Evolutionary conservation across 2,888 invertebrate species (phyloP), one percentile per base, ranked within the genome.

Genomic region (Tryphoninae sp.): DNA sequence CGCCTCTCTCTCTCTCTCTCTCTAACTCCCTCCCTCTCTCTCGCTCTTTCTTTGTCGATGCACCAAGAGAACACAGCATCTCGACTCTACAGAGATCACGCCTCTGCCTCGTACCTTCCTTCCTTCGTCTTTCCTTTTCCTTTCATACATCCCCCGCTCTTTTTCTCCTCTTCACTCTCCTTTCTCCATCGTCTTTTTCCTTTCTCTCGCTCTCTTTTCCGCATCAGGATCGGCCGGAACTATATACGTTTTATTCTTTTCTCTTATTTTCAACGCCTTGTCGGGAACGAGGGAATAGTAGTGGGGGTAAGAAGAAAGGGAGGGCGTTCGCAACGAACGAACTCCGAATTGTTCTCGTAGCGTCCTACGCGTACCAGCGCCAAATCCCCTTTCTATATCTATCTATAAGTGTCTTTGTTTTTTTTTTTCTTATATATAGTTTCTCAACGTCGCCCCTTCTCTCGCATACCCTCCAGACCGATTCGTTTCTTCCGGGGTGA

Each of bases 271-370:
- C 22, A 45, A 45, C 78, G 45, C 64, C 64, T 33, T 11, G 13
- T 1, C 26, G 26, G 61, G 6, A 33, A 33, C 33, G 26, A 13
- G 61, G 6, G 7, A 62, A 16, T 42, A 42, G 40, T 8, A 13
- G 9, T 2, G 23, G 13, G 59, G 23, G 26, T 23, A 23, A 13
- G 23, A 55, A 23, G 45, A 40, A 58, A 55, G 16, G 9, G 59
- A 49, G 40, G 65, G 65, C 64, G 74, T 59, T 69, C 49, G 40
- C 64, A 33, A 33, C 65, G 65, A 61, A 80, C 64, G 22, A 78
- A 75, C 62, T 73, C 49, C 64, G 71, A 75, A 81, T 78, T 72
- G 78, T 75, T 81, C 73, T 69, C 75, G 78, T 61, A 26, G 51
- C 4, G 33, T 16, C 26, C 65, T n/a, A 62, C 8, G 33, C 22